Base-by-base conservation (phyloP, 2,888 invertebrate species). In the Vanessa cardui region DNA sequence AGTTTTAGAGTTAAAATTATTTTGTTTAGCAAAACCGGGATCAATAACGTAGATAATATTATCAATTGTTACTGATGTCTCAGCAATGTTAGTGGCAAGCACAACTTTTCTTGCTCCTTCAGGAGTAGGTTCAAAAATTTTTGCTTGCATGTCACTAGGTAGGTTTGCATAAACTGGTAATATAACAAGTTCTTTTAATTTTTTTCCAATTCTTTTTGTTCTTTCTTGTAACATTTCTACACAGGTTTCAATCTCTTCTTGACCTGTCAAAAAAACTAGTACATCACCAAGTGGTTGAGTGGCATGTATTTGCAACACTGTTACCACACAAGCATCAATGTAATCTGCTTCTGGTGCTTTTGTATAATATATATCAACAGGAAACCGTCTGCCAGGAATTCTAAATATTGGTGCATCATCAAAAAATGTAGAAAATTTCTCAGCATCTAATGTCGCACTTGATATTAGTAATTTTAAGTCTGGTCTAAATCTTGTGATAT, bases 271-370 rank as follows among this genome's bases (percentile, higher is more conserved):
- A 88, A 99, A 99, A 0, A 99, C 99, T 26, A 99, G 93, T 80
- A 99, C 95, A 86, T 99, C 99, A 1, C 99, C 99, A 21, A 96
- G 89, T 0, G 99, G 98, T 87, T 99, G 99, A 0, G 99, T 99
- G 7, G 98, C 97, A 89, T 99, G 99, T 77, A 99, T 99, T 92
- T 99, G 99, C 73, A 99, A 92, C 44, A 99, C 96, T 0, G 99
- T 98, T 0, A 99, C 98, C n/a, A 99, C 98, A 84, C 98, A 96
- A 0, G 99, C 99, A 87, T 99, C 99, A 59, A 99, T 96, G 86
- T 99, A 99, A 92, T 99, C 99, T 1, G 99, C 99, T 92, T 99
- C 99, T 0, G 99, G 99, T 0, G 99, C 99, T 93, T 99, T 98
- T 0, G 99, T 99, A 83, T 99, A 99, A 87, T 98, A 99, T 79